Evolutionary conservation across 2,797 vertebrate species (phyloP).

Genomic region (Hirundo rustica): DNA sequence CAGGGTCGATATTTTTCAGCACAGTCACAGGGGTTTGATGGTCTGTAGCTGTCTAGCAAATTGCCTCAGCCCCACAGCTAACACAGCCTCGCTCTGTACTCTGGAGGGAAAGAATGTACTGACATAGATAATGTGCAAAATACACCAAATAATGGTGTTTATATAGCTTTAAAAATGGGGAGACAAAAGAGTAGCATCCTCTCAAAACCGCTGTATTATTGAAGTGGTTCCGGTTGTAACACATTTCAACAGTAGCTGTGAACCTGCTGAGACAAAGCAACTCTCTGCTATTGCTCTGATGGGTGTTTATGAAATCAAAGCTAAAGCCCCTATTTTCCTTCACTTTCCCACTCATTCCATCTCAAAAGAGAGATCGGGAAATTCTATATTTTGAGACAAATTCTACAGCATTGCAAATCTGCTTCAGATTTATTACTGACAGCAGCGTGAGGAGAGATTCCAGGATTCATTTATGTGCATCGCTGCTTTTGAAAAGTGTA

Average conservation of each 20-base stretch:
- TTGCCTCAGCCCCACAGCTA: not conserved
- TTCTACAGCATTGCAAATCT: not conserved
- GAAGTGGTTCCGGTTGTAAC: not conserved
- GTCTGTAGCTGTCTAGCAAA: not conserved
- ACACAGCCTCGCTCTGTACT: not conserved
- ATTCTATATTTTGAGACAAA: not conserved
- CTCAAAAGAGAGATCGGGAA: not conserved
- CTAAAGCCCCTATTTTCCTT: not conserved
- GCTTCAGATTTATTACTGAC: not conserved
- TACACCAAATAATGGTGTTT: not conserved
- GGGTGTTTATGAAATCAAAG: not conserved
- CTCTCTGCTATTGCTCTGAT: not conserved
- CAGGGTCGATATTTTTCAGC: not conserved
- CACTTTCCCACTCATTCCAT: not conserved
- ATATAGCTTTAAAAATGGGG: not conserved
- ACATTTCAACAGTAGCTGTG: not conserved
- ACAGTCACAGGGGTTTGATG: not conserved
- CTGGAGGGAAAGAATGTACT: not conserved
- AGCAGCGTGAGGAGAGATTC: not conserved
- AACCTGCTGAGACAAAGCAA: not conserved
- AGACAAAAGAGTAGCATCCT: not conserved
- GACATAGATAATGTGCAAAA: not conserved
- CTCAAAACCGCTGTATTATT: not conserved
- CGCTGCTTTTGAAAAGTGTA: not conserved
- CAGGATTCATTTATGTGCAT: constrained; percentile 4